Evolutionary conservation across 2,888 invertebrate genomes (phyloP).

Genomic region (Nemurella pictetii): DNA sequence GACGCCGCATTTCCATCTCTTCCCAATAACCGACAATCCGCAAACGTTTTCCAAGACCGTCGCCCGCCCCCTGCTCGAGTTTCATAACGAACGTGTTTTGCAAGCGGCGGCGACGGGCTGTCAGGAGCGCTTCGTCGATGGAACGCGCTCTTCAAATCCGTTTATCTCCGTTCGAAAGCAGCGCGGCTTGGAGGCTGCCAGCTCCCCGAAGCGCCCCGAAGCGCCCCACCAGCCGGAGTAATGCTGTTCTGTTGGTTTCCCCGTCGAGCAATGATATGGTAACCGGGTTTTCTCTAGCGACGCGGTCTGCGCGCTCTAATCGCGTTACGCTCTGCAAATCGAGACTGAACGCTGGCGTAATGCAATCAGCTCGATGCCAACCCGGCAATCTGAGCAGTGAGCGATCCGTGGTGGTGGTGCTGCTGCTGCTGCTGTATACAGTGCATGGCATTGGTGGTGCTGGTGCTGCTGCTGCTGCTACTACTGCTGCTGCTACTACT

Average conservation of each 20-base stretch:
- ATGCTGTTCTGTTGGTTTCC: slow-evolving; percentile 31
- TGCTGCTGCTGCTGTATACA: too few species aligned
- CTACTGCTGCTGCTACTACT: too few species aligned
- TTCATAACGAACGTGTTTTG: slow-evolving; percentile 34
- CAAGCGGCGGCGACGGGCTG: slow-evolving; percentile 18
- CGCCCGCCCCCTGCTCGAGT: neutral
- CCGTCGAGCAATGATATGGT: slow-evolving; percentile 42
- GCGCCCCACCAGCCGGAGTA: too few species aligned
- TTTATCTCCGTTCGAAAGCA: too few species aligned
- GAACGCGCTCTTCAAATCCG: too few species aligned
- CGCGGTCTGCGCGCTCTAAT: slow-evolving; percentile 32
- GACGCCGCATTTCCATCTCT: neutral
- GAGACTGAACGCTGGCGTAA: slow-evolving; percentile 28
- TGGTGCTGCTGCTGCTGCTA: too few species aligned
- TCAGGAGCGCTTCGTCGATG: slow-evolving; percentile 14
- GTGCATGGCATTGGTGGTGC: too few species aligned
- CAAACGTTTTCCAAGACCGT: neutral
- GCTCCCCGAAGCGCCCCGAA: too few species aligned
- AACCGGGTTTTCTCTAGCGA: slow-evolving; percentile 39
- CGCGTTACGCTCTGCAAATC: slow-evolving; percentile 37
- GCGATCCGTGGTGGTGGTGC: neutral
- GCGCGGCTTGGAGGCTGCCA: too few species aligned
- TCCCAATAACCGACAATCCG: neutral
- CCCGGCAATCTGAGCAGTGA: neutral
- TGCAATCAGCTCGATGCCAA: slow-evolving; percentile 24